Evolutionary conservation across 2,113 vertebrate species (phyloP).

Genomic region (Halcyon malimbica): DNA sequence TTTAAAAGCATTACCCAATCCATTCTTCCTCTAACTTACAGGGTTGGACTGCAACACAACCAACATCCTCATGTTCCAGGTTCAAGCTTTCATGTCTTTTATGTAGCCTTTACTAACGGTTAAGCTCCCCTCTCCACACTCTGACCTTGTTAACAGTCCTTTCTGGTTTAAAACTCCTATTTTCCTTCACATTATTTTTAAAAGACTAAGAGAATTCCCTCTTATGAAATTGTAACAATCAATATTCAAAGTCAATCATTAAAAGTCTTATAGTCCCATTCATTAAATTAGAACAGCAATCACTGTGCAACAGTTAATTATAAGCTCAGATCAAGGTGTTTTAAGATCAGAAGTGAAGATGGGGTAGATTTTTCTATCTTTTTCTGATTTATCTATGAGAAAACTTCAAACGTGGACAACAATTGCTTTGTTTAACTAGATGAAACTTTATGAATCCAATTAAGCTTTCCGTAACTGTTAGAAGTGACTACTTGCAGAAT

Average conservation of each 20-base stretch:
- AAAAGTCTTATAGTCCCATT: not conserved
- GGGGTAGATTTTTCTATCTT: not conserved
- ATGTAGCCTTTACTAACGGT: not conserved
- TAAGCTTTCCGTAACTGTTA: not conserved
- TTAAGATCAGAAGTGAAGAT: not conserved
- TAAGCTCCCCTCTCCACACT: not conserved
- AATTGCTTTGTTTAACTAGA: not conserved
- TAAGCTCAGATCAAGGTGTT: not conserved
- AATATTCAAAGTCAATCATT: not conserved
- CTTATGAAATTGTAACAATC: not conserved
- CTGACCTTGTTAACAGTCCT: not conserved
- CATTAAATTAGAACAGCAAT: not conserved
- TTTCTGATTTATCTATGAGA: not conserved
- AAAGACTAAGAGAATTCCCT: not conserved
- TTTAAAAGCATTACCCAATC: not conserved
- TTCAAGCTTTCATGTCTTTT: not conserved
- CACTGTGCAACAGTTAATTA: not conserved
- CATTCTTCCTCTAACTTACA: not conserved
- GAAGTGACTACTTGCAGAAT: not conserved
- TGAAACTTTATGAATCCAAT: not conserved
- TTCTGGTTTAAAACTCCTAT: not conserved
- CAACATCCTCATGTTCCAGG: not conserved
- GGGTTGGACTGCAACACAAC: not conserved
- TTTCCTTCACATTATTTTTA: not conserved
- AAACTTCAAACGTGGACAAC: rapidly evolving